Evolutionary conservation across 2,888 invertebrate genomes (phyloP).

Genomic region (Chesias legatella): DNA sequence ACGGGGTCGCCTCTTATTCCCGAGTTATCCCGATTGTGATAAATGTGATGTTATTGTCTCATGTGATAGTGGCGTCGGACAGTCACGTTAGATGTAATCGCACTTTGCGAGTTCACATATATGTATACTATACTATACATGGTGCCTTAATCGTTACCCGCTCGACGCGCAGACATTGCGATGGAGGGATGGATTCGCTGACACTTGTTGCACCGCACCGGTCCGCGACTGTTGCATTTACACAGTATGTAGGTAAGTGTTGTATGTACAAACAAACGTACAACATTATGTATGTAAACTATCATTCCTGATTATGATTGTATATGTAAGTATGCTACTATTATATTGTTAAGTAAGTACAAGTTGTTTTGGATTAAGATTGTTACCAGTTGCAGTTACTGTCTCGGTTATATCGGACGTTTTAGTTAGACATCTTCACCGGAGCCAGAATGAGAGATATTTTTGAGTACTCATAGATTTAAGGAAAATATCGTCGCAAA

Average conservation of each 20-base stretch:
- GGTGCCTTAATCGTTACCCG: conserved; percentile 64
- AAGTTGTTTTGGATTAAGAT: conserved; percentile 56
- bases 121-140: too few relatives aligned
- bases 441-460: conserved; percentile 14
- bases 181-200: conserved; percentile 38
- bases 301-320: conserved; percentile 65
- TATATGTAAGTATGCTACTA: conserved; percentile 34
- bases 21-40: conserved; percentile 70
- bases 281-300: conserved; percentile 68
- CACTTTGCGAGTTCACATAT: conserved; percentile 44
- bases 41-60: conserved; percentile 73
- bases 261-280: too few relatives aligned
- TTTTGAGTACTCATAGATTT: conserved; percentile 12
- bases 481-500: conserved; percentile 25
- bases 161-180: conserved; percentile 44
- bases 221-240: conserved; percentile 70
- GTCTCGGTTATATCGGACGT: conserved; percentile 44
- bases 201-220: conserved; percentile 45
- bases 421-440: conserved; percentile 34
- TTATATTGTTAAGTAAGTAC: conserved; percentile 39
- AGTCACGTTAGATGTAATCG: conserved; percentile 73
- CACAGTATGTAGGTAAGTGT: conserved; percentile 69
- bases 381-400: conserved; percentile 78
- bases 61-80: conserved; percentile 76
- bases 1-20: conserved; percentile 50